phyloP scores from a whole-genome alignment of 2,113 vertebrate species.

The Leucoraja erinaceus region DNA sequence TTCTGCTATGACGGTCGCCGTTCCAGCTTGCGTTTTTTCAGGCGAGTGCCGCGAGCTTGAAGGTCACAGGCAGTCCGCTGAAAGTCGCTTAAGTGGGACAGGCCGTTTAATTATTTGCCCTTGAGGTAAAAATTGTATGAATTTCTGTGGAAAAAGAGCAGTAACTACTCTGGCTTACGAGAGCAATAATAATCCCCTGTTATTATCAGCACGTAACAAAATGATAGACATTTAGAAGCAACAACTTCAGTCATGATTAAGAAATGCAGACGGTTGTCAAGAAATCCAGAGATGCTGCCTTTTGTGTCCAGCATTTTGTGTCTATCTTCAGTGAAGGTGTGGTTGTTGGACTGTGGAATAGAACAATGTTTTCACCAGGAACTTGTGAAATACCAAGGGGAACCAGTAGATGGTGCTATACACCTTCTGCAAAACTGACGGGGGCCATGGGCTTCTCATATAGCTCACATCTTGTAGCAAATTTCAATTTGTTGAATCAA shows the following conservation, averaged over 20 bases:
- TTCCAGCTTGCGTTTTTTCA: too few species aligned
- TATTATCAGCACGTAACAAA: not conserved
- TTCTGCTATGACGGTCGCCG: too few species aligned
- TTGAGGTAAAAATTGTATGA: not conserved
- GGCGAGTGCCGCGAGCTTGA: too few species aligned
- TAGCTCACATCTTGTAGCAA: not conserved
- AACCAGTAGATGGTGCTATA: not conserved
- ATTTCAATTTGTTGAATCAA: constrained; percentile 17
- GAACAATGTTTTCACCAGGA: not conserved
- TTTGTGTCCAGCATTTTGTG: too few species aligned
- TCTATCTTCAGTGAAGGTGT: not conserved
- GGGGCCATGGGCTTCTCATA: not conserved
- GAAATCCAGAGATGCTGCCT: not conserved
- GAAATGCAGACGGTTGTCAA: not conserved
- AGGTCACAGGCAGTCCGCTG: too few species aligned
- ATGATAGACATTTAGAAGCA: not conserved
- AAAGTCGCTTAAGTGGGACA: too few species aligned
- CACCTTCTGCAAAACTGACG: not conserved
- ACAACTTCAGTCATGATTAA: not conserved
- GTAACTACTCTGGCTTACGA: not conserved
- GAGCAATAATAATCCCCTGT: not conserved
- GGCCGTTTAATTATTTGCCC: not conserved
- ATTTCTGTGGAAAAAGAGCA: not conserved
- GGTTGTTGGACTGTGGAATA: not conserved
- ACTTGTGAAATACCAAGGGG: not conserved